Base-by-base conservation (phyloP, 2,888 invertebrate genomes). In the Chymomyza amoena region DNA sequence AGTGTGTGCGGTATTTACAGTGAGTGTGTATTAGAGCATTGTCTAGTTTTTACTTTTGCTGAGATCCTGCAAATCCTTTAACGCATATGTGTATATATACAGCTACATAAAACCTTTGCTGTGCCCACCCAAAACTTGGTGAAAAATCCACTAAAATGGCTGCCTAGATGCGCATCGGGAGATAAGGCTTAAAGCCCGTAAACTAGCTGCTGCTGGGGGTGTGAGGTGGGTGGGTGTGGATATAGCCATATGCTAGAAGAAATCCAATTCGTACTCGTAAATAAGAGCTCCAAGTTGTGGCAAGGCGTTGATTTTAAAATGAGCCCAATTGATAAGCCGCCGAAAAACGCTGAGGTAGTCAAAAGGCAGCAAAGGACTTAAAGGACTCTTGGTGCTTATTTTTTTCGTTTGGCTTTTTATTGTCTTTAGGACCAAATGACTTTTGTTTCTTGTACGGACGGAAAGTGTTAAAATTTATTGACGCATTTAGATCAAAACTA, bases 401-500 rank as follows among this genome's bases (percentile, higher is more conserved):
- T 64, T 66, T 52, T 54, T 65, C 50, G 64, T 67, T 69, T 82
- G 71, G 32, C 9, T 72, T 81, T 81, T 75, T 76, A 71, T 76
- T 76, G 79, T 76, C 71, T 32, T 32, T 7, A 32, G 32, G 32
- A 32, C 9, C 6, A 79, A 85, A 84, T 81, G 76, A 79, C 77
- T 84, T 86, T 81, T 81, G 73, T 83, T 83, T 84, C 78, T 76
- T 71, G 66, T 66, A 72, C 69, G 67, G 67, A 72, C 79, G 73
- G 78, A 87, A 85, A 85, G 84, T 85, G 87, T 84, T 84, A 72
- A 79, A 88, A 88, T 87, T 87, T 88, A 88, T 83, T 80, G 81
- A 77, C 81, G 79, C 85, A 87, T 88, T 87, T 84, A 87, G 84
- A 84, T 84, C 85, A 80, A 88, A 84, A 82, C 87, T 84, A 78